phyloP scores from a whole-genome alignment of 1,140 invertebrate species.

The Hestina assimilis region DNA sequence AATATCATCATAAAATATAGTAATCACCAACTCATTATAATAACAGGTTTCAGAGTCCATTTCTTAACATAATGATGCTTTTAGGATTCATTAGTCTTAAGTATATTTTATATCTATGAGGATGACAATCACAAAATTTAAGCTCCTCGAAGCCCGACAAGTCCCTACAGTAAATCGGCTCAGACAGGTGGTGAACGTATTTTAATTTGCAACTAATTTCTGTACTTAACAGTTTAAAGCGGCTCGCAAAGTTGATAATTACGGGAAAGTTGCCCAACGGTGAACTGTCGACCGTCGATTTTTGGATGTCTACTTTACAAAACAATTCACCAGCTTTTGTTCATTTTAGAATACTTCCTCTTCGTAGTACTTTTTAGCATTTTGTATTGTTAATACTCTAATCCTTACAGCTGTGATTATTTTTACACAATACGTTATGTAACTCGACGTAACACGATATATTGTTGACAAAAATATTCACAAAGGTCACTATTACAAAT shows the following conservation, averaged over 20 bases:
- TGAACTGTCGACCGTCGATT: conserved; percentile 20
- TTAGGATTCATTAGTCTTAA: neutral
- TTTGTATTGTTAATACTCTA: too few species aligned
- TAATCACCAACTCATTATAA: too few species aligned
- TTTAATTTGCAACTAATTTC: conserved; percentile 64
- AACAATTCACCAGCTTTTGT: conserved; percentile 14
- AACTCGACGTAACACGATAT: too few species aligned
- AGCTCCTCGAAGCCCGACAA: conserved; percentile 23
- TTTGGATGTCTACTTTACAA: conserved; percentile 17
- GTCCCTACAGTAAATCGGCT: conserved; percentile 38
- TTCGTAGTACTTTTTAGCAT: neutral
- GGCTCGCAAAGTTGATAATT: conserved; percentile 65
- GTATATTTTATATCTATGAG: neutral
- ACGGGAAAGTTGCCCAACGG: conserved; percentile 40
- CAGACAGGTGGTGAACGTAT: conserved; percentile 43
- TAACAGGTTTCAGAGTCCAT: too few species aligned
- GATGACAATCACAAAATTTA: conserved; percentile 6
- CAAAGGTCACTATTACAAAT: too few species aligned
- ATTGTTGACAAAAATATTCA: too few species aligned
- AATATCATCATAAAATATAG: too few species aligned
- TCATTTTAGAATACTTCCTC: neutral
- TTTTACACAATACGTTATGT: too few species aligned
- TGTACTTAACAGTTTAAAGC: conserved; percentile 53
- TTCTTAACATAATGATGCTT: neutral
- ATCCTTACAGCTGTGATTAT: too few species aligned